Conservation (phyloP, 1,140 invertebrate genomes). For the Phortica variegata region DNA sequence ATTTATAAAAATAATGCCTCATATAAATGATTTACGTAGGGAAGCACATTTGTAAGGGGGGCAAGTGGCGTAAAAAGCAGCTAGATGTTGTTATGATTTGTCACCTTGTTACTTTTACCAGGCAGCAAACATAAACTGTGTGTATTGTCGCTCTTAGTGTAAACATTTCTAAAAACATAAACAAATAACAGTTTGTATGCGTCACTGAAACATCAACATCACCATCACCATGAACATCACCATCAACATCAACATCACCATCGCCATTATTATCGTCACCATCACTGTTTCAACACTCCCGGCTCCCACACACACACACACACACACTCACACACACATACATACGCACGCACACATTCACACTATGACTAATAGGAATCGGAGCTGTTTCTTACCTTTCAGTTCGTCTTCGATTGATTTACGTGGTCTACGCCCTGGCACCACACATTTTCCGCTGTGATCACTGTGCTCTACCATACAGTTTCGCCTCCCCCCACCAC, state of each 20-base stretch:
- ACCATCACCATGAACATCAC: conserved; percentile 2
- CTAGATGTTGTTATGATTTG: conserved; percentile 45
- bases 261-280: conserved; percentile 4
- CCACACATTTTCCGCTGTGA: neutral
- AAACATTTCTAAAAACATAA: conserved; percentile 33
- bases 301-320: conserved; percentile 19
- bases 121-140: conserved; percentile 46
- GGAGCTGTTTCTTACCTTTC: too few relatives aligned
- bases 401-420: too few relatives aligned
- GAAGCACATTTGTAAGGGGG: too few relatives aligned
- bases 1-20: too few relatives aligned
- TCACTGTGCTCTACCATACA: neutral
- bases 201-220: neutral
- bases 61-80: too few relatives aligned
- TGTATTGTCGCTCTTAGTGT: conserved; percentile 41
- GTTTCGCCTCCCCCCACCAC: neutral
- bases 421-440: neutral
- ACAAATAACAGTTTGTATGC: conserved; percentile 28
- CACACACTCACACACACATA: conserved; percentile 22
- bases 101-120: conserved; percentile 47
- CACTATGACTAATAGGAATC: too few relatives aligned
- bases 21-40: too few relatives aligned
- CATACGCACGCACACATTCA: neutral
- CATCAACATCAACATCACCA: conserved; percentile 4
- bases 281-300: conserved; percentile 12